Base-by-base conservation (phyloP, 2,113 vertebrate species). In the Chamaea fasciata region DNA sequence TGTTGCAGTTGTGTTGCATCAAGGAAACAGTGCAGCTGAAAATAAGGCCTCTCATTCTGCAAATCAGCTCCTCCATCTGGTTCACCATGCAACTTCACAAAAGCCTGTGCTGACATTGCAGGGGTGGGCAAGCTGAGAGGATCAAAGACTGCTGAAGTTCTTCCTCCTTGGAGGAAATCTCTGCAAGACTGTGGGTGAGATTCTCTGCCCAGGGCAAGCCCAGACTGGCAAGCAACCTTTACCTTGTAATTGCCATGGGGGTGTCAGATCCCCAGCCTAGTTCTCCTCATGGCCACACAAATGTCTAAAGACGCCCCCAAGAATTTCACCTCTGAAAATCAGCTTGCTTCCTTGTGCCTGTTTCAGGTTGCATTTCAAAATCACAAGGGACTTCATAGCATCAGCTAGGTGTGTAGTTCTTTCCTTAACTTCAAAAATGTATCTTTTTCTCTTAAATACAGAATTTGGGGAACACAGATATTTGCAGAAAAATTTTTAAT, bases 121-220 rank as follows among this genome's bases (percentile, higher is more conserved):
- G 26, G 22, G 7, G 8, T 35, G 50, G 22, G 15, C 1, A 9
- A 42, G 11, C 31, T 85, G 0, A 1, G 5, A 41, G 6, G 6
- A 10, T 1, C 1, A 6, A 76, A 14, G 18, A 21, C 11, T 83
- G 33, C 15, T 31, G 12, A 83, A 68, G 33, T 2, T 46, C 1
- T 14, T 68, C 12, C 6, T 50, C 9, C 5, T 7, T 0, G 0
- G n/a, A 65, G 16, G 20, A 90, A 82, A 55, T 28, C 15, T 70
- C 28, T 42, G 14, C 23, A 60, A 35, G 53, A 27, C 1, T 30
- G 1, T 42, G 4, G 12, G 19, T 49, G 24, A 83, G 21, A 28
- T 44, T 77, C 16, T 80, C 22, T 39, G 14, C 6, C 19, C 35
- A 56, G 26, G 44, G 15, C 39, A 59, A 13, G 9, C 21, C 30